A percentile compares a stretch with the other conserved stretches of the same genome.
Conservation (phyloP, 2,797 vertebrate genomes). For the Glyptemys insculpta region DNA sequence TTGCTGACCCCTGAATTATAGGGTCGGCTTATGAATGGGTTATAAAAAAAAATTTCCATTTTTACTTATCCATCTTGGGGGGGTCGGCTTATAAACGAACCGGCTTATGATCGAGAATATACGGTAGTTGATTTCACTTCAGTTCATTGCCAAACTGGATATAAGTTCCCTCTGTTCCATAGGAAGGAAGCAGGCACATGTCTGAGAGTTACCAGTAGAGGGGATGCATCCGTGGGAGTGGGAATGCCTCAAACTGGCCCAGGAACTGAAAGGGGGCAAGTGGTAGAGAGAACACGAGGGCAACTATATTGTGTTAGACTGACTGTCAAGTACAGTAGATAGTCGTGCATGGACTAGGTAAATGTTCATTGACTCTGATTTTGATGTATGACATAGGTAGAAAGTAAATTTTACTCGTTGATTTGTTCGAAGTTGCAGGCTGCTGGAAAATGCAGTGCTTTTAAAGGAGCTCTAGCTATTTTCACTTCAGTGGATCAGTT, state of each 20-base stretch:
- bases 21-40: too few species aligned
- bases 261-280: not conserved
- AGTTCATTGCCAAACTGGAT: not conserved
- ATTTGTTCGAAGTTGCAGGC: accelerated
- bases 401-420: accelerated
- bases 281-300: not conserved
- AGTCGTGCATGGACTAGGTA: accelerated
- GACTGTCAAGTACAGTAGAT: not conserved
- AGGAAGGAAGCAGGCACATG: not conserved
- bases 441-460: not conserved
- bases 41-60: too few species aligned
- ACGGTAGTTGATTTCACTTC: not conserved
- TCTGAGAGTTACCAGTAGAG: not conserved
- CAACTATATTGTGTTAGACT: not conserved
- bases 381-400: accelerated
- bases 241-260: not conserved
- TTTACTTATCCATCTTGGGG: too few species aligned
- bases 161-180: accelerated
- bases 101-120: too few species aligned
- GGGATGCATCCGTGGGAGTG: not conserved
- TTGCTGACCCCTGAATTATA: too few species aligned
- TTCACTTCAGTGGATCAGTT: accelerated
- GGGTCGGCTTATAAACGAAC: too few species aligned
- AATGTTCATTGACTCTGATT: too few species aligned
- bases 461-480: not conserved